These are phyloP conservation scores for Mastomys coucha DNA, from an alignment of 2,113 vertebrate genomes.

Conservation along the genomic window DNA sequence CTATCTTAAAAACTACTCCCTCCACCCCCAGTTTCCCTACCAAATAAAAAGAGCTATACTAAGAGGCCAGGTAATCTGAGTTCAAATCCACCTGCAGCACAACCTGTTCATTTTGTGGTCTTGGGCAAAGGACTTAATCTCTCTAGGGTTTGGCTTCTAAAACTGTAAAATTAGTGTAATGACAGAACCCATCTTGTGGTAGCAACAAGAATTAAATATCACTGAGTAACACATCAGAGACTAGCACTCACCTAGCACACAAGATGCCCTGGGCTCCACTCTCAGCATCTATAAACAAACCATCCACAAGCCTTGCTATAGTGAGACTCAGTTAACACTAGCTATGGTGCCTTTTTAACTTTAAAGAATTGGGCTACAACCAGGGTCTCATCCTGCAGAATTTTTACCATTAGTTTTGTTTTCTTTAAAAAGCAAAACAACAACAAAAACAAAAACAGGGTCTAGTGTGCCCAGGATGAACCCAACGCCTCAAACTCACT, in stretches of 20 bases:
- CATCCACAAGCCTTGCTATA: background rate
- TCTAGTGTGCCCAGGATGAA: background rate
- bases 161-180: background rate
- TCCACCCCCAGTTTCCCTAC: background rate
- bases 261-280: background rate
- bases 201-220: background rate
- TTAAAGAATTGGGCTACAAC: background rate
- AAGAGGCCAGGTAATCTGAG: background rate
- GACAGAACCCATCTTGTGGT: background rate
- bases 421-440: background rate
- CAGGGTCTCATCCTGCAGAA: background rate
- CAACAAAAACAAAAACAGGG: background rate
- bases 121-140: background rate
- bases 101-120: background rate
- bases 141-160: background rate
- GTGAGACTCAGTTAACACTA: background rate
- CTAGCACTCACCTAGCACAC: background rate
- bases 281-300: background rate
- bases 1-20: background rate
- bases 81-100: background rate
- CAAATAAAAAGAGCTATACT: background rate
- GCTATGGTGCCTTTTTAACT: slow-evolving; percentile 3
- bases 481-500: background rate
- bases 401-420: background rate
- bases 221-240: background rate